phyloP scores from a whole-genome alignment of 1,140 invertebrate genomes.

The Drosophila ficusphila region DNA sequence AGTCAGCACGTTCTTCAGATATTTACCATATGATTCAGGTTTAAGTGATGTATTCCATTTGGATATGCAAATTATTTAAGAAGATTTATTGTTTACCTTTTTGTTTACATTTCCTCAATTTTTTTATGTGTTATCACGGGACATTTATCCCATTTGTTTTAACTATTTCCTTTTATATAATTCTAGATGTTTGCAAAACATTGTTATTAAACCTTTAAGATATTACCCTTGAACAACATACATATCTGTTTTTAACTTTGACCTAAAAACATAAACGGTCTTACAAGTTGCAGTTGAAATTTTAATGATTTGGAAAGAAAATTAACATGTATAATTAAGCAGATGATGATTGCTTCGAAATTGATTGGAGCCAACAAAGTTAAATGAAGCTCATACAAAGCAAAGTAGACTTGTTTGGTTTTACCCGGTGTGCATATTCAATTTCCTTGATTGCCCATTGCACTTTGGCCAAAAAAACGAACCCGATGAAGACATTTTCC shows the following conservation, averaged over 20 bases:
- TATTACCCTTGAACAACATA: neutral
- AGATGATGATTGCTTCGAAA: neutral
- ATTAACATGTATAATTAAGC: conserved; percentile 3
- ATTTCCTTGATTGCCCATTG: conserved; percentile 29
- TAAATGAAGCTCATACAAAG: neutral
- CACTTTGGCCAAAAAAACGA: conserved; percentile 44
- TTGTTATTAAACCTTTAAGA: too few relatives aligned
- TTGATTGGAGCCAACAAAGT: neutral
- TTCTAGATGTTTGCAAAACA: too few relatives aligned
- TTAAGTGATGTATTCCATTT: neutral
- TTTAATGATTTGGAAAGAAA: neutral
- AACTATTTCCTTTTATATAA: too few relatives aligned
- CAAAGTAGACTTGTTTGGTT: neutral
- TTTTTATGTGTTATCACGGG: neutral
- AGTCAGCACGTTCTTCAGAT: conserved; percentile 23
- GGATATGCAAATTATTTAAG: neutral
- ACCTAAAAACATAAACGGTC: neutral
- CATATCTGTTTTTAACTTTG: neutral
- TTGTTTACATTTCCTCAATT: neutral
- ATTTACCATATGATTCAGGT: conserved; percentile 4
- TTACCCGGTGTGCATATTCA: conserved; percentile 4
- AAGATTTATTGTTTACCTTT: neutral
- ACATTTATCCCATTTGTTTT: too few relatives aligned
- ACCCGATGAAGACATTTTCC: conserved; percentile 68
- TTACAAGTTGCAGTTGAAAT: neutral